Conservation (phyloP, 2,113 vertebrate species). For the Pedionomus torquatus region DNA sequence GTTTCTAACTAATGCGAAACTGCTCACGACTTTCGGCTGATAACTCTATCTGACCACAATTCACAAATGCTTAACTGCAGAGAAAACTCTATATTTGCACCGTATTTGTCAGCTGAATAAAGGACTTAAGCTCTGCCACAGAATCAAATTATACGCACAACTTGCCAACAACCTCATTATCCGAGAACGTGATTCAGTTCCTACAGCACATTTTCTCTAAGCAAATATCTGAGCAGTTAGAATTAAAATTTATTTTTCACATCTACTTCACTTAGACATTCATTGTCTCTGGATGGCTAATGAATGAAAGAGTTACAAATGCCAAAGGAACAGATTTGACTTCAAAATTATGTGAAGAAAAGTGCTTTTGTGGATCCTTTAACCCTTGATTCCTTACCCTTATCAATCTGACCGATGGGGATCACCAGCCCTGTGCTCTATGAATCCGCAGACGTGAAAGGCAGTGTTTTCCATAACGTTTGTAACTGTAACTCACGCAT, state of each 20-base stretch:
- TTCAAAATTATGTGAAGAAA: background rate
- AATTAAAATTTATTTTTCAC: background rate
- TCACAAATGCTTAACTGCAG: background rate
- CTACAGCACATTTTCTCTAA: background rate
- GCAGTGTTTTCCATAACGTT: background rate
- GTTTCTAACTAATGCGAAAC: background rate
- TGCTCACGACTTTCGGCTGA: background rate
- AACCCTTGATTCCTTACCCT: no score
- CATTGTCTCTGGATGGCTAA: background rate
- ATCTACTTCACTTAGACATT: background rate
- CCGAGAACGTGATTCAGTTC: background rate
- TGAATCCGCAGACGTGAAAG: background rate
- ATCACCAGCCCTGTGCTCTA: rapidly evolving
- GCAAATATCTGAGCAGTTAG: background rate
- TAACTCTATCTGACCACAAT: background rate
- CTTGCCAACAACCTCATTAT: background rate
- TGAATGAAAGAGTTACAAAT: background rate
- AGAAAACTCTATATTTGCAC: background rate
- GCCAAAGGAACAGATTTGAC: background rate
- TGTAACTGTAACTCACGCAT: background rate
- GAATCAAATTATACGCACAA: background rate
- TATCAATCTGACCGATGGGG: background rate
- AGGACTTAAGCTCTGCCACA: background rate
- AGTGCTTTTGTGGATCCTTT: background rate
- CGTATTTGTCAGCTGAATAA: background rate